phyloP scores from a whole-genome alignment of 2,888 invertebrate genomes.

The Cylloceria caligata region DNA sequence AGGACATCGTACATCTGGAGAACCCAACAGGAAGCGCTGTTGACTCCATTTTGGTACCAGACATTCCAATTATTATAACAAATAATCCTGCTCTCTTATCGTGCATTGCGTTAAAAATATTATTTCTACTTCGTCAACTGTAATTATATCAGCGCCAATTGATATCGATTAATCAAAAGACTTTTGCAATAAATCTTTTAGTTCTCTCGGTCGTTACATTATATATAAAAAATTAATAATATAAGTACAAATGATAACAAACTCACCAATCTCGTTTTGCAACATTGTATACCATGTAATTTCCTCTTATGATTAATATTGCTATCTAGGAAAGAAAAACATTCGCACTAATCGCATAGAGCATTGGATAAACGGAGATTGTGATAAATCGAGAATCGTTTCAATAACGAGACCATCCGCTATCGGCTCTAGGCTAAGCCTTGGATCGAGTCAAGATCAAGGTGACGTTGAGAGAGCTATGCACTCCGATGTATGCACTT shows the following conservation, averaged over 20 bases:
- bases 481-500: conserved; percentile 31
- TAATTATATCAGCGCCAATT: not conserved
- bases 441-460: conserved; percentile 80
- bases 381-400: conserved; percentile 33
- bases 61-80: no score
- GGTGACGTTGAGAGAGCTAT: conserved; percentile 67
- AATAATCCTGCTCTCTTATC: no score
- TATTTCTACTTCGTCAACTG: not conserved
- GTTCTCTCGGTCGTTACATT: no score
- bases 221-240: not conserved
- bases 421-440: conserved; percentile 69
- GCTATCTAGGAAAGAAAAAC: not conserved
- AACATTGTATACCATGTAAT: conserved; percentile 10
- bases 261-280: not conserved
- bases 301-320: not conserved
- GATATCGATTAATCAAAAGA: conserved; percentile 5
- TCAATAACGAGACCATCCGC: conserved; percentile 59
- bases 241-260: not conserved
- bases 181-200: not conserved
- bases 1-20: conserved; percentile 1
- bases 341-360: not conserved
- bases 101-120: no score
- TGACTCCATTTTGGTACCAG: conserved; percentile 26
- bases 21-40: conserved; percentile 36
- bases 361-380: conserved; percentile 43